Conservation (phyloP, 30 jellyfish, hydroid and myxozoan species). For the Catostylus mosaicus region DNA sequence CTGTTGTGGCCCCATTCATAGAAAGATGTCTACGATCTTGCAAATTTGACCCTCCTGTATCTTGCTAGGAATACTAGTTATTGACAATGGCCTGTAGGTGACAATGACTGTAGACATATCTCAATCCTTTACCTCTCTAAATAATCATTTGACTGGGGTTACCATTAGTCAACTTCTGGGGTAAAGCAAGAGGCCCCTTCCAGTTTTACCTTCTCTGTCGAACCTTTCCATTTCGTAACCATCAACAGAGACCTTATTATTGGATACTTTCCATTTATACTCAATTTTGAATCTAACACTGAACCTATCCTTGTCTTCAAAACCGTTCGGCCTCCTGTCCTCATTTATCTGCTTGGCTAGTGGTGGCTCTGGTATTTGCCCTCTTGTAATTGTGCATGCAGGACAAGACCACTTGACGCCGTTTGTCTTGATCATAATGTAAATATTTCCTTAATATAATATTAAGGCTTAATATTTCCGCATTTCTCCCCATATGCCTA, state of each 20-base stretch:
- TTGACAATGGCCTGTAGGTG: conserved; percentile 32
- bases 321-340: conserved; percentile 36
- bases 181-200: conserved; percentile 37
- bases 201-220: conserved; percentile 42
- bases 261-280: conserved; percentile 26
- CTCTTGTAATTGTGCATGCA: conserved; percentile 28
- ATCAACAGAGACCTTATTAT: conserved; percentile 26
- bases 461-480: conserved; percentile 28
- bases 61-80: conserved; percentile 52
- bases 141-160: too few relatives aligned
- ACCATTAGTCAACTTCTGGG: conserved; percentile 24
- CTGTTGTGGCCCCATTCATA: conserved; percentile 15
- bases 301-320: conserved; percentile 23
- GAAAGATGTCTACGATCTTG: conserved; percentile 43
- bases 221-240: conserved; percentile 24
- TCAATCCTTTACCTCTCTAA: conserved; percentile 32
- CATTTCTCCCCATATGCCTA: conserved; percentile 34
- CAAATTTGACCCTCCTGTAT: conserved; percentile 53
- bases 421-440: conserved; percentile 32
- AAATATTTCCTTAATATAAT: too few relatives aligned
- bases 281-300: conserved; percentile 7
- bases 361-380: conserved; percentile 38
- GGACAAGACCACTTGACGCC: conserved; percentile 38
- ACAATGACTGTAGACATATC: conserved; percentile 29
- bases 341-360: conserved; percentile 29